Base-by-base conservation (phyloP, 2,113 vertebrate genomes). In the Panurus biarmicus region DNA sequence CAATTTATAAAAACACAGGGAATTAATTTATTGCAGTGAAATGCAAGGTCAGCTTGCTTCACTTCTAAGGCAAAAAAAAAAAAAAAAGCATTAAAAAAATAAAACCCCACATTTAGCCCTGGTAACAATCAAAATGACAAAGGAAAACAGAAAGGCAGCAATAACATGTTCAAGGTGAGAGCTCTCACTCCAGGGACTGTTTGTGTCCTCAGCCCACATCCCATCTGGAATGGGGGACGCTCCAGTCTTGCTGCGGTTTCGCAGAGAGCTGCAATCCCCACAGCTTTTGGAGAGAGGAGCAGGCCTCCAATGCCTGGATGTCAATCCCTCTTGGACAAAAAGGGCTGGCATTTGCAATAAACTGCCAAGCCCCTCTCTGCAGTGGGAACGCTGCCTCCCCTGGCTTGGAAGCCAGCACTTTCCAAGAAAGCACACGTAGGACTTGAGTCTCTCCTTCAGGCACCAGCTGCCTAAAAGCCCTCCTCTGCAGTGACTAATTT, bases 371-470 rank as follows among this genome's bases (percentile, higher is more conserved):
- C 28, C 4, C 2, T 42, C 45, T 44, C 31, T 85, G 19, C 14
- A 50, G 53, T 2, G 5, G 40, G 23, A 45, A 22, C 2, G 2
- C 45, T 36, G 45, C 10, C 45, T 70, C 42, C 42, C 58, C 57
- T 19, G 74, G 21, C 8, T 1, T 18, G 50, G 26, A 77, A 29
- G 20, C 4, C 6, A 12, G 42, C 31, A 14, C 29, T 73, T 45
- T 3, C 4, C 14, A 28, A 50, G 70, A 10, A 29, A 54, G 26
- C 5, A 1, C 26, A 50, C 0, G 0, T 0, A 61, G 42, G 28
- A 35, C 33, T 38, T 1, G 2, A 71, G 47, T 8, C 33, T 74
- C 56, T 58, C 72, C 47, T 70, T 42, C 19, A 85, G 74, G 82
- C 82, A 61, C 48, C 70, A 57, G 85, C 45, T 42, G 29, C 26